Base-by-base conservation (phyloP, 2,113 vertebrate genomes). In the Struthidea cinerea region DNA sequence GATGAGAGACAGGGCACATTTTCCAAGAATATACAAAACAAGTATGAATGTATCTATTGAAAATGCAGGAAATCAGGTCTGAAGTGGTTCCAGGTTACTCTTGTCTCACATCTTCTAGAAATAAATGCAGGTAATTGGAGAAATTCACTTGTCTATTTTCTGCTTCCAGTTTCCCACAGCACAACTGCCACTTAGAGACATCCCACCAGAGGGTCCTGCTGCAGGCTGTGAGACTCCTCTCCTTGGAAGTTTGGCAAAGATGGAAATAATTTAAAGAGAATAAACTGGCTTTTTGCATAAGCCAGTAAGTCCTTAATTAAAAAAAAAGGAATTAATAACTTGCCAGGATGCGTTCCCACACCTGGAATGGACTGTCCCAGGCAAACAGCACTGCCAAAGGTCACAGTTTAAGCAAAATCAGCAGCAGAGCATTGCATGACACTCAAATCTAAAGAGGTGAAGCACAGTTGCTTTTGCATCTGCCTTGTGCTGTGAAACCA, bases 241-340 rank as follows among this genome's bases (percentile, higher is more conserved):
- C 35, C 73, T 73, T 4, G 1, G 33, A 50, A 80, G 86, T 94
- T 90, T 91, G 95, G 94, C 91, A 87, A 94, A 78, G 44, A 77
- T 57, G 16, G 46, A 70, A 95, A 89, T 85, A 71, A 92, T 63
- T 94, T 86, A 88, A 81, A 37, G 69, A 89, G 65, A 84, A 83
- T 70, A 56, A 88, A 46, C 35, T 64, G 70, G 70, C 65, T 83
- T 87, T 83, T n/a, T 30, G 39, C 44, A 78, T 52, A 87, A 85
- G 84, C 80, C 85, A 76, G 47, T 18, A 32, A 61, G 71, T 84
- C 70, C 91, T 94, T 75, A 60, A 89, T 70, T 94, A 5, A 44
- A 84, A 89, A 76, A 37, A 49, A 39, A 16, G 55, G 55, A 85
- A 69, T 68, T n/a, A 33, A 33, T 68, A 73, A 68, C 22, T 44